Percentiles rank a stretch among this genome's conserved stretches.
Conservation (phyloP, 1,140 invertebrate species). For the Zaprionus capensis region DNA sequence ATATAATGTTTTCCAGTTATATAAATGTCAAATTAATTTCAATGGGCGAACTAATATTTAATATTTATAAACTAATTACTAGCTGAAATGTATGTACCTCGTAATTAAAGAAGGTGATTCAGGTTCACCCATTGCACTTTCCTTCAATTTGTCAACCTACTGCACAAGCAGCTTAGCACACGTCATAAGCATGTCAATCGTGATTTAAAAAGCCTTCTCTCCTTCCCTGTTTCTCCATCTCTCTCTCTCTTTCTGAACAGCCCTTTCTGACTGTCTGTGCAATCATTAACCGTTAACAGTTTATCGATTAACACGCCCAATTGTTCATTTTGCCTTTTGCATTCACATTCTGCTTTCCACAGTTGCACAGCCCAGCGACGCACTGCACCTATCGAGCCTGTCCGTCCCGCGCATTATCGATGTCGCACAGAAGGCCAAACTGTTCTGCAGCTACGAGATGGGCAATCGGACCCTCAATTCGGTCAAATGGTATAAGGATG, state of each 20-base stretch:
- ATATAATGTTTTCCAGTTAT: too few relatives aligned
- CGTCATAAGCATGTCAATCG: conserved; percentile 1
- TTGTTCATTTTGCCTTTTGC: conserved; percentile 6
- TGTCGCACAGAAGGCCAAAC: conserved; percentile 85
- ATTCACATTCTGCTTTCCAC: conserved; percentile 41
- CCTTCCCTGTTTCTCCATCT: neutral
- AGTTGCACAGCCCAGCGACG: conserved; percentile 68
- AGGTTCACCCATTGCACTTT: too few relatives aligned
- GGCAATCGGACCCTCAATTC: conserved; percentile 89
- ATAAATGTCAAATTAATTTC: too few relatives aligned
- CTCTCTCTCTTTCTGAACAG: neutral
- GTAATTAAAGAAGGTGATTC: neutral
- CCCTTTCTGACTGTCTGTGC: neutral
- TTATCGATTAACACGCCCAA: conserved; percentile 31
- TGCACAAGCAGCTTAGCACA: neutral
- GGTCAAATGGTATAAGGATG: conserved; percentile 92
- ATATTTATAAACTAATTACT: neutral
- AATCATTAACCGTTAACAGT: conserved; percentile 14
- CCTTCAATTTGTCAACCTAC: neutral
- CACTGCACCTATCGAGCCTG: conserved; percentile 77
- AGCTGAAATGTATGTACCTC: neutral
- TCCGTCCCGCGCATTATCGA: conserved; percentile 85
- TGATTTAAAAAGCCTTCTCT: neutral
- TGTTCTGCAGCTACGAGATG: conserved; percentile 86
- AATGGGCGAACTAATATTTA: neutral